A percentile compares a stretch with the other conserved stretches of the same genome.
These are phyloP conservation scores for Drosophila monieri DNA, from an alignment of 2,888 invertebrate genomes.

Conservation along the genomic window DNA sequence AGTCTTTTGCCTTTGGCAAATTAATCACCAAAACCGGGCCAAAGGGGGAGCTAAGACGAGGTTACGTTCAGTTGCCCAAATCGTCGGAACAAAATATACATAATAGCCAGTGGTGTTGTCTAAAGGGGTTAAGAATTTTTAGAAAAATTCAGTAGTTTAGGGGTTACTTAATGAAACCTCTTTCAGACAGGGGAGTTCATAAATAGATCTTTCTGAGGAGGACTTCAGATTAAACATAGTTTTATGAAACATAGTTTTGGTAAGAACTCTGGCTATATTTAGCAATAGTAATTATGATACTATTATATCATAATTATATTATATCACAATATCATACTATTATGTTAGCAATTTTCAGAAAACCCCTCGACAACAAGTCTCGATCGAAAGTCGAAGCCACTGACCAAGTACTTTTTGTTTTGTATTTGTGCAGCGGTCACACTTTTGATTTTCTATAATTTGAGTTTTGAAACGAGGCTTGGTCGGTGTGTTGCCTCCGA, in stretches of 20 bases:
- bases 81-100: constrained; percentile 49
- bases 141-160: not conserved
- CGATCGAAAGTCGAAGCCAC: constrained; percentile 5
- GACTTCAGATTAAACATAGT: not conserved
- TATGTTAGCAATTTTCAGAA: not conserved
- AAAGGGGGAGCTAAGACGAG: constrained; percentile 15
- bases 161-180: too few relatives aligned
- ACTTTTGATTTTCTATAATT: constrained; percentile 78
- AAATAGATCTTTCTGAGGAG: not conserved
- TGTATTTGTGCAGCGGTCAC: constrained; percentile 71
- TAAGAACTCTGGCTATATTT: too few relatives aligned
- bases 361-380: not conserved
- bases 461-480: constrained; percentile 53
- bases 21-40: constrained; percentile 58
- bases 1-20: constrained; percentile 78
- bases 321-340: too few relatives aligned
- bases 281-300: too few relatives aligned
- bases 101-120: constrained; percentile 20
- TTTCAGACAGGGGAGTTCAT: too few relatives aligned
- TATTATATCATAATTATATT: too few relatives aligned
- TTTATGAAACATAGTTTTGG: too few relatives aligned
- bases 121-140: not conserved
- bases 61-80: constrained; percentile 56
- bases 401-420: constrained; percentile 1
- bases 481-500: constrained; percentile 42